Base-by-base conservation (phyloP, 2,797 vertebrate genomes). In the Hypotaenidia philippensis region DNA sequence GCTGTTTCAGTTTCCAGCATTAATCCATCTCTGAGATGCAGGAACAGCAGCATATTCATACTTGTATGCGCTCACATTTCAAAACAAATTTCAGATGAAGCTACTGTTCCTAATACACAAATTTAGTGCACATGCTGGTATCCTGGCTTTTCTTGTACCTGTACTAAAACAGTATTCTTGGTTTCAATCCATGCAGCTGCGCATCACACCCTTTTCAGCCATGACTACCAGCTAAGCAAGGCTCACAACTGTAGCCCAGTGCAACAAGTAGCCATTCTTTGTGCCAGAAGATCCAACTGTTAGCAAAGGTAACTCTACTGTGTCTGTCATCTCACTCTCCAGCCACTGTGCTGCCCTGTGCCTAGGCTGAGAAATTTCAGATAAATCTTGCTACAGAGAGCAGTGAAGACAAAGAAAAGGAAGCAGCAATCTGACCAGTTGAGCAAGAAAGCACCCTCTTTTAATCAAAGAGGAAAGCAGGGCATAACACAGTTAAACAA, bases 21-120 rank as follows among this genome's bases (percentile, higher is more conserved):
- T 93, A 90, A 97, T 94, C 80, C 82, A 79, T 75, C 32, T 95
- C 66, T 80, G 81, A 76, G 69, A 94, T 77, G 76, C 81, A 87
- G 53, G 36, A 95, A 87, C 52, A 84, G 71, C 68, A 94, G 55
- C 25, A 69, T 50, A 88, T 47, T 3, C 3, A 3, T 60, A 91
- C 27, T 29, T 55, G 41, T 59, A 59, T 11, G 61, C 50, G 53
- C 44, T 69, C 55, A 22, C 14, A 77, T 45, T 85, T 87, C 59
- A 83, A 79, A 96, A 87, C 15, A 56, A 53, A 87, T 56, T 75
- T 57, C 57, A 41, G 74, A 44, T 21, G 21, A 87, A 91, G 52
- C 50, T 81, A 41, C 12, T 53, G 25, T 59, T 65, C 87, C 79
- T 81, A 83, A 90, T 17, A 71, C 29, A 84, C 21, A 80, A 56